Evolutionary conservation across 2,113 vertebrate species (phyloP).

Genomic region (Otus sunia): DNA sequence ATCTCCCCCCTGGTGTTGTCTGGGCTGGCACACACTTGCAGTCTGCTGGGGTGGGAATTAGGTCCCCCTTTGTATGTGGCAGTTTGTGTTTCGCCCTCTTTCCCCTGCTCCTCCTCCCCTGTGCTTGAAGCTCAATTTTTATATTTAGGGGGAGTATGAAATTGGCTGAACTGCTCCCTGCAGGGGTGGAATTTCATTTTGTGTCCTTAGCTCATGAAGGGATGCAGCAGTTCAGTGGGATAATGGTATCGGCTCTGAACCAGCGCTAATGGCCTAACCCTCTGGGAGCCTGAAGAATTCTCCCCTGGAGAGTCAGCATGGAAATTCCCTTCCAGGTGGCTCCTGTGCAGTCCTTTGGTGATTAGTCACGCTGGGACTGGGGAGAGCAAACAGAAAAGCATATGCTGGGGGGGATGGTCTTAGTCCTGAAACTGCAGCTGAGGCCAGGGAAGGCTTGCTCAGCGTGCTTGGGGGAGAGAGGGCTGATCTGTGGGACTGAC

Average conservation of each 20-base stretch:
- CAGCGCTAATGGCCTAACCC: conserved; percentile 62
- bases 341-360: conserved; percentile 65
- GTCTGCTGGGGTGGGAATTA: conserved; percentile 15
- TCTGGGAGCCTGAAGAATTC: conserved; percentile 67
- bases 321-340: conserved; percentile 68
- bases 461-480: neutral
- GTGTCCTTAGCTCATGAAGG: neutral
- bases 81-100: neutral
- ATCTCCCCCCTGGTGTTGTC: neutral
- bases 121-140: conserved; percentile 32
- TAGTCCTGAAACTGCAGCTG: conserved; percentile 24
- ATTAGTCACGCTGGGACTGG: conserved; percentile 59
- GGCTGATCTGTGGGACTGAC: neutral
- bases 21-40: neutral
- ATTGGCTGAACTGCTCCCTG: conserved; percentile 40
- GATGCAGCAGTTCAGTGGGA: conserved; percentile 48
- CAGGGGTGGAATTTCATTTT: conserved; percentile 63
- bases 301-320: conserved; percentile 64
- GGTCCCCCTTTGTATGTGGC: neutral
- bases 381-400: conserved; percentile 24
- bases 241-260: conserved; percentile 56
- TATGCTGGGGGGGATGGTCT: conserved; percentile 16
- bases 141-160: conserved; percentile 53
- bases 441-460: neutral
- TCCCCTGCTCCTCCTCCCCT: neutral